A percentile compares a stretch with the other conserved stretches of the same genome.
These are phyloP conservation scores for Andinoacara biseriatus DNA, from an alignment of 2,113 vertebrate species.

Conservation along the genomic window DNA sequence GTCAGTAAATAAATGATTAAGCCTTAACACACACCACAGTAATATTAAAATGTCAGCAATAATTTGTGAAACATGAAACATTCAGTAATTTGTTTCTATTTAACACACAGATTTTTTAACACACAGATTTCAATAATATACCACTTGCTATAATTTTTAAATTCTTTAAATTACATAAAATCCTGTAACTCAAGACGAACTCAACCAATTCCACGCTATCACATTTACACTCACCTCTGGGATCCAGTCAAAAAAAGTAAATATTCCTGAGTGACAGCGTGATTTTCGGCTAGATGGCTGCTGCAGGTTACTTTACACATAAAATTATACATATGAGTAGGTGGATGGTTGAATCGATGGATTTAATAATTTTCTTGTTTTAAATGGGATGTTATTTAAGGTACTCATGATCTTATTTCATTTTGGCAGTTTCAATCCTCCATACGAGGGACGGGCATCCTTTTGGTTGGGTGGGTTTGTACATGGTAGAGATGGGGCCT, in stretches of 20 bases:
- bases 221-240: no score
- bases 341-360: background rate
- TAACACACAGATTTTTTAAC: no score
- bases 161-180: no score
- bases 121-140: no score
- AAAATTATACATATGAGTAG: background rate
- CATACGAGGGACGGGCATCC: background rate
- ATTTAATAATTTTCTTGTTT: background rate
- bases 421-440: background rate
- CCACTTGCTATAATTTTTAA: no score
- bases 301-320: background rate
- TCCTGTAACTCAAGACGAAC: no score
- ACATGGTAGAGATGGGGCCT: no score
- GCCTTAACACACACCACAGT: no score
- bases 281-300: background rate
- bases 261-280: background rate
- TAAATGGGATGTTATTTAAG: background rate
- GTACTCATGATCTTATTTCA: background rate
- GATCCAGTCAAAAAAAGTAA: background rate
- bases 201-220: no score
- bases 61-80: background rate
- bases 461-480: background rate
- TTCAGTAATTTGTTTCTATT: background rate
- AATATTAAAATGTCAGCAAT: no score
- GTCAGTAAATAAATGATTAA: background rate